A percentile compares a stretch with the other conserved stretches of the same genome.
These are phyloP conservation scores for Toxonevra muliebris DNA, from an alignment of 2,888 invertebrate species.

Conservation along the genomic window DNA sequence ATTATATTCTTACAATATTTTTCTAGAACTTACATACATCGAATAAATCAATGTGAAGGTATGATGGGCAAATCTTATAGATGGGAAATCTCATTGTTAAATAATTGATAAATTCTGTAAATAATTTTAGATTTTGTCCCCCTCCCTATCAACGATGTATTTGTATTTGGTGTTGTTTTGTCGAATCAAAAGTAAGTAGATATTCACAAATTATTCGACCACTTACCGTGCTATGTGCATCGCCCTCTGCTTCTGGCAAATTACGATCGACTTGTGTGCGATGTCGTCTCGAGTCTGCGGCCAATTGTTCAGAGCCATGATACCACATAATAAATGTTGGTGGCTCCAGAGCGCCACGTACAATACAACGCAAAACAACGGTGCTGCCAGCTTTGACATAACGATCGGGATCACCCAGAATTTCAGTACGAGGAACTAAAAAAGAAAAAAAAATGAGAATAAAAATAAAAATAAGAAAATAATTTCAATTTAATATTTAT, in stretches of 20 bases:
- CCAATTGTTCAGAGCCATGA: slow-evolving; percentile 68
- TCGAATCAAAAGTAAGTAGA: no score
- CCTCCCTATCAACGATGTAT: no score
- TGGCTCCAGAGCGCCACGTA: slow-evolving; percentile 89
- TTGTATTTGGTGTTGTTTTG: no score
- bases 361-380: slow-evolving; percentile 87
- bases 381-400: slow-evolving; percentile 92
- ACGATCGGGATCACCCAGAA: slow-evolving; percentile 87
- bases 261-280: slow-evolving; percentile 63
- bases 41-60: no score
- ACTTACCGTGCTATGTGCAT: slow-evolving; percentile 63
- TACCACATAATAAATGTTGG: slow-evolving; percentile 96
- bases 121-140: no score
- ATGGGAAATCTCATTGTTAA: no score
- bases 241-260: slow-evolving; percentile 58
- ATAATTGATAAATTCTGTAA: no score
- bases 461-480: slow-evolving; percentile 13
- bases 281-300: slow-evolving; percentile 62
- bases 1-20: no score
- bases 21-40: no score
- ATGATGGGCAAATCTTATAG: no score
- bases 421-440: slow-evolving; percentile 92
- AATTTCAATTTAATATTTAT: slow-evolving; percentile 33
- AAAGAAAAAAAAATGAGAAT: slow-evolving; percentile 17
- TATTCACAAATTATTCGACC: not conserved